A percentile compares a stretch with the other conserved stretches of the same genome.
These are phyloP conservation scores for Tigriopus californicus DNA, from an alignment of 2,888 invertebrate species.

Conservation along the genomic window DNA sequence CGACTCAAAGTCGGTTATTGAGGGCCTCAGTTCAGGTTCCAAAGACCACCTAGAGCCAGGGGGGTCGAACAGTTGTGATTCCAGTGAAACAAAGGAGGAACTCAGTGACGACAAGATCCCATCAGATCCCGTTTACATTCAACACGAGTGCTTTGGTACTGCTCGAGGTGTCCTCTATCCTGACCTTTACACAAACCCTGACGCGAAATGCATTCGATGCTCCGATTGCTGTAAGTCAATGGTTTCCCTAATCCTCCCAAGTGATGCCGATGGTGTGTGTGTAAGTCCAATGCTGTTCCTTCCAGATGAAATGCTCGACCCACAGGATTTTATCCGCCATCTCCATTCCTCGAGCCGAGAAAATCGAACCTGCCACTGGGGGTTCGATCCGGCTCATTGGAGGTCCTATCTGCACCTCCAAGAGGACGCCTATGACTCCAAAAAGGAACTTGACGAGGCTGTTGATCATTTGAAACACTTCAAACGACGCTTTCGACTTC, in stretches of 20 bases:
- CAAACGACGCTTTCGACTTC: too few species aligned
- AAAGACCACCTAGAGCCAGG: too few species aligned
- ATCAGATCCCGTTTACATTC: constrained; percentile 39
- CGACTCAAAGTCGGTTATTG: neutral
- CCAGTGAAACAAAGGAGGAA: too few species aligned
- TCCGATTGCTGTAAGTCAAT: constrained; percentile 51
- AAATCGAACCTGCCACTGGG: constrained; percentile 94
- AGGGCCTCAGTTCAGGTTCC: too few species aligned
- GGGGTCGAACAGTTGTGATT: too few species aligned
- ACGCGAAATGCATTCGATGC: constrained; percentile 73
- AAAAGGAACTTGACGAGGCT: too few species aligned
- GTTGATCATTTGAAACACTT: too few species aligned
- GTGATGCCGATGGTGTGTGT: neutral
- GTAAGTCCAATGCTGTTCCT: neutral
- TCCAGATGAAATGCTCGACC: constrained; percentile 47
- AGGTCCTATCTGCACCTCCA: constrained; percentile 53
- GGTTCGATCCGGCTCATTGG: constrained; percentile 93
- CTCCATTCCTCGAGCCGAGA: constrained; percentile 51
- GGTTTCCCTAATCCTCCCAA: neutral
- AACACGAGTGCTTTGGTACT: constrained; percentile 94
- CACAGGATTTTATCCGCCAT: constrained; percentile 68
- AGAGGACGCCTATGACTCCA: neutral
- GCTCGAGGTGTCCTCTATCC: constrained; percentile 71
- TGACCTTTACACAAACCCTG: constrained; percentile 50
- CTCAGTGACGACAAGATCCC: constrained; percentile 34